These are phyloP conservation scores for Albula glossodonta DNA, from an alignment of 2,113 vertebrate species.

Conservation along the genomic window DNA sequence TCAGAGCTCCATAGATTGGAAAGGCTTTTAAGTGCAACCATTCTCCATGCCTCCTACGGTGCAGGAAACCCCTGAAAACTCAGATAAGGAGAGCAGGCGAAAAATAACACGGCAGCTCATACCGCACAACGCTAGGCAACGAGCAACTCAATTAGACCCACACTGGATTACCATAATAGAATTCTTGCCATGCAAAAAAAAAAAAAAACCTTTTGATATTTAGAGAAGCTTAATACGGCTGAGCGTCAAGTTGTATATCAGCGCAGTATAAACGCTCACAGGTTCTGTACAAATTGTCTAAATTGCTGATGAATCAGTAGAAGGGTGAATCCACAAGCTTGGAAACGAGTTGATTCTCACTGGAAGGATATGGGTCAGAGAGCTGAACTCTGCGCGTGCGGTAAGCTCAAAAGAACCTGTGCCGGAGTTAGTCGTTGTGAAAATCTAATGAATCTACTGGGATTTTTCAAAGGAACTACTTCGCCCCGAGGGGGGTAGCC, in stretches of 20 bases:
- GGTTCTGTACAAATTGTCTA: neutral
- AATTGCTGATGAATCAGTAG: neutral
- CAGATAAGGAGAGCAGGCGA: constrained; percentile 27
- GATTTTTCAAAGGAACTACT: neutral
- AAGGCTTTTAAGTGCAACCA: constrained; percentile 10
- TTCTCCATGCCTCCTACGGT: neutral
- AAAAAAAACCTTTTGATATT: constrained; percentile 27
- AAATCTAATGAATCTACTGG: constrained; percentile 12
- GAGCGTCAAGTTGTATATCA: neutral
- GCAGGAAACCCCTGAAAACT: constrained; percentile 27
- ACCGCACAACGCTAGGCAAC: constrained; percentile 22
- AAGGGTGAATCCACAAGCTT: neutral
- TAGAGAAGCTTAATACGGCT: neutral
- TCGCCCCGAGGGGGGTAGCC: neutral
- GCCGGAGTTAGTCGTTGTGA: constrained; percentile 25
- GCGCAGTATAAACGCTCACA: neutral
- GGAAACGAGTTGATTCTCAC: neutral
- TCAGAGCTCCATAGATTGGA: neutral
- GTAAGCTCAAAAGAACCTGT: neutral
- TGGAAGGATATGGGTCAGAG: neutral
- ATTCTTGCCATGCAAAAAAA: neutral
- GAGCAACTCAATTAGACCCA: constrained; percentile 38
- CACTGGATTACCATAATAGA: constrained; percentile 36
- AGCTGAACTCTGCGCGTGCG: neutral
- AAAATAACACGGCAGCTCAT: constrained; percentile 17